These are phyloP conservation scores for Spea multiplicata DNA, from an alignment of 2,113 vertebrate species.

Conservation along the genomic window DNA sequence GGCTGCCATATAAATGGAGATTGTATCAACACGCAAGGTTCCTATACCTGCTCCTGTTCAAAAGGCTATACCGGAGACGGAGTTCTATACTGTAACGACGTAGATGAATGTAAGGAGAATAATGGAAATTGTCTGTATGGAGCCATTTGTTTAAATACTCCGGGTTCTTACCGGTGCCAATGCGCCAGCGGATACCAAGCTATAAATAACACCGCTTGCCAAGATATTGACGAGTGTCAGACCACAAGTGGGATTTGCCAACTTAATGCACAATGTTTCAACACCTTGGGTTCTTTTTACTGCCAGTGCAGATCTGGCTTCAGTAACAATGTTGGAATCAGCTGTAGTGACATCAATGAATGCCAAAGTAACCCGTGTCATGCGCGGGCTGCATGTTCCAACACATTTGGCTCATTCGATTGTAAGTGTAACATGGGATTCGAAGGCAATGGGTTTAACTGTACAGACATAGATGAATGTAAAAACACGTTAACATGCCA, in stretches of 20 bases:
- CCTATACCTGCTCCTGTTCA: slow-evolving; percentile 67
- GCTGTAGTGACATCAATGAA: slow-evolving; percentile 69
- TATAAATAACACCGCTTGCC: slow-evolving; percentile 66
- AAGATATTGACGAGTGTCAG: slow-evolving; percentile 71
- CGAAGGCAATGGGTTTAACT: slow-evolving; percentile 49
- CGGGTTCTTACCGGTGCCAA: slow-evolving; percentile 68
- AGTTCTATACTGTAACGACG: slow-evolving; percentile 59
- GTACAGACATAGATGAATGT: slow-evolving; percentile 42
- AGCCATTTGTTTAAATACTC: slow-evolving; percentile 65
- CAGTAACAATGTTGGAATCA: slow-evolving; percentile 54
- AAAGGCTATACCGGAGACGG: slow-evolving; percentile 70
- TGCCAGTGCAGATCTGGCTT: slow-evolving; percentile 68
- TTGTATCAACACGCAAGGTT: slow-evolving; percentile 67
- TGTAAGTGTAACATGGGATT: slow-evolving; percentile 72
- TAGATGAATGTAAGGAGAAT: slow-evolving; percentile 69
- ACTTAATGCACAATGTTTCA: slow-evolving; percentile 67
- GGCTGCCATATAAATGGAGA: slow-evolving; percentile 64
- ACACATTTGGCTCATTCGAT: slow-evolving; percentile 64
- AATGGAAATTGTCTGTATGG: slow-evolving; percentile 70
- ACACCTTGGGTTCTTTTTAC: slow-evolving; percentile 65
- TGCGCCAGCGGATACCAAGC: slow-evolving; percentile 64
- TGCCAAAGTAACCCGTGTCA: slow-evolving; percentile 66
- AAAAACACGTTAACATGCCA: slow-evolving; percentile 21
- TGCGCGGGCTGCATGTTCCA: slow-evolving; percentile 67
- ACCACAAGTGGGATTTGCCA: slow-evolving; percentile 54